Conservation (phyloP, 2,113 vertebrate genomes). For the Cheirogaleus medius region DNA sequence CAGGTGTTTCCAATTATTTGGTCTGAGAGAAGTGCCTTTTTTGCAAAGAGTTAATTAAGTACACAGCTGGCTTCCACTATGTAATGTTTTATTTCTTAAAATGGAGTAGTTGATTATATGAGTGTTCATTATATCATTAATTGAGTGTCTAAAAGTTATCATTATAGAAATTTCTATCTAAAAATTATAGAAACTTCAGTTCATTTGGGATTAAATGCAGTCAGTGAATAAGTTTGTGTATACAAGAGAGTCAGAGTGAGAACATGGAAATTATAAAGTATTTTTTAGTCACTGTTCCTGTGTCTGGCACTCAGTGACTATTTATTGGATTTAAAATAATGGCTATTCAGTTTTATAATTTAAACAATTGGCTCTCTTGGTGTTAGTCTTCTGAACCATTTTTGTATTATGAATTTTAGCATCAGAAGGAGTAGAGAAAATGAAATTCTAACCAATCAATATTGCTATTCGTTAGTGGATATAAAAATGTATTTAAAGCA, state of each 20-base stretch:
- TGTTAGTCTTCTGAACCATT: background rate
- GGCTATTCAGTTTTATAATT: background rate
- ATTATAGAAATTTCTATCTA: background rate
- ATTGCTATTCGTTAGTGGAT: background rate
- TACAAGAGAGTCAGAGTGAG: background rate
- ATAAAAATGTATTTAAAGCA: conserved; percentile 45
- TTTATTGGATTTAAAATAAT: conserved; percentile 42
- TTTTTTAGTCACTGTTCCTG: background rate
- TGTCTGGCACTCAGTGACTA: background rate
- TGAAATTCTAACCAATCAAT: background rate
- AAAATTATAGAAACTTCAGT: background rate
- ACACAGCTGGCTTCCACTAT: background rate
- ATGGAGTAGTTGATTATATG: background rate
- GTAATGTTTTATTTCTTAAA: conserved; percentile 22
- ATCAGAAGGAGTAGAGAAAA: conserved; percentile 19
- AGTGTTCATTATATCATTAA: background rate
- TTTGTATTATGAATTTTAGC: conserved; percentile 35
- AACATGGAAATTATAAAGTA: background rate
- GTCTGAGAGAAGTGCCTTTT: background rate
- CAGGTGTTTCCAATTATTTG: conserved; percentile 36
- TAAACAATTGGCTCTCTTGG: background rate
- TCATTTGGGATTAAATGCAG: background rate
- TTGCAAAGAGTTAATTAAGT: background rate
- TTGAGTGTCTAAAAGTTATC: conserved; percentile 12
- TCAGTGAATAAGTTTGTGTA: background rate